phyloP scores from a whole-genome alignment of 2,797 vertebrate genomes.

The Peromyscus melanophrys region DNA sequence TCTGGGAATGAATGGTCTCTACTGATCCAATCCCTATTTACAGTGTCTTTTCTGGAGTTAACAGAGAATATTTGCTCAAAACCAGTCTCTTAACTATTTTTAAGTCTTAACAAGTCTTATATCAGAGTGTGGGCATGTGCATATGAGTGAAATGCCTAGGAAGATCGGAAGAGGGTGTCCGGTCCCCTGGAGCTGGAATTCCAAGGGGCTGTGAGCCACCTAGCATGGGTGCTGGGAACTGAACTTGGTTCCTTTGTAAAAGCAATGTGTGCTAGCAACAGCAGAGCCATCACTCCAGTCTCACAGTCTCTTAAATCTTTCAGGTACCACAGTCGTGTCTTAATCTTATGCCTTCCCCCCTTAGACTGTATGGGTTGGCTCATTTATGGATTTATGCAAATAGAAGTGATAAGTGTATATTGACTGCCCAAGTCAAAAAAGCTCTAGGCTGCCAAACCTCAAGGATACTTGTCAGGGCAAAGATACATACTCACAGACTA shows the following conservation, averaged over 20 bases:
- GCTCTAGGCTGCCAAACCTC: not conserved
- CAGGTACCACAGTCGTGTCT: not conserved
- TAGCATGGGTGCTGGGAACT: not conserved
- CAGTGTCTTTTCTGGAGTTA: not conserved
- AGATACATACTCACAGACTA: not conserved
- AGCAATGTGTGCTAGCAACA: not conserved
- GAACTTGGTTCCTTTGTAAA: not conserved
- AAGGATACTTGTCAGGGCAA: not conserved
- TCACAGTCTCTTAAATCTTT: not conserved
- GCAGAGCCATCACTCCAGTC: no score
- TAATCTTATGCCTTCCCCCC: not conserved
- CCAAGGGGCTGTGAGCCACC: not conserved
- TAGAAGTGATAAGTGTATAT: not conserved
- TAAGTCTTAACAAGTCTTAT: no score
- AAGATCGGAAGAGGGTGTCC: not conserved
- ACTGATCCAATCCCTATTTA: not conserved
- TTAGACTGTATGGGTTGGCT: not conserved
- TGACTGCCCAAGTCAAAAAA: not conserved
- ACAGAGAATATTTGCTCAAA: not conserved
- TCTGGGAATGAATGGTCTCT: not conserved
- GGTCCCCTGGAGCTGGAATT: not conserved
- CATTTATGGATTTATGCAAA: not conserved
- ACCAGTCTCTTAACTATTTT: not conserved
- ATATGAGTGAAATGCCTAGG: not conserved
- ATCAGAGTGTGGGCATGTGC: not conserved